A percentile compares a stretch with the other conserved stretches of the same genome.
These are phyloP conservation scores for Anthopleura xanthogrammica DNA, from an alignment of 92 coral and sea anemone species.

Conservation along the genomic window DNA sequence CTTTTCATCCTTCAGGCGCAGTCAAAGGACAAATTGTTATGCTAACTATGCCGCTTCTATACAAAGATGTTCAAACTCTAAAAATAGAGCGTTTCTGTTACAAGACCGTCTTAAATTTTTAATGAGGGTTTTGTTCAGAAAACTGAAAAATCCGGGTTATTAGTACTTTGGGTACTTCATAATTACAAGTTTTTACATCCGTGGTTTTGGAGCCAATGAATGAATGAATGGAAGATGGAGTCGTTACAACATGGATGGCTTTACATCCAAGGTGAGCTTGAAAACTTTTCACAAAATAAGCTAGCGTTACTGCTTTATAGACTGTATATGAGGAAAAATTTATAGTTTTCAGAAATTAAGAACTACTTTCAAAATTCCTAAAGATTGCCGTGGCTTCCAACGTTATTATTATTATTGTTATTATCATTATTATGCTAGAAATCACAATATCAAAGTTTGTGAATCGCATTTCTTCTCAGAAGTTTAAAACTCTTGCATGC, in stretches of 20 bases:
- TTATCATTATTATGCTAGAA: too few relatives aligned
- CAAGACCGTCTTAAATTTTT: background rate
- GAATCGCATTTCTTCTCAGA: too few relatives aligned
- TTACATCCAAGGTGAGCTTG: background rate
- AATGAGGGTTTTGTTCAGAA: background rate
- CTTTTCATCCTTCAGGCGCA: background rate
- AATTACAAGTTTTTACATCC: background rate
- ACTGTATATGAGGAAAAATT: too few relatives aligned
- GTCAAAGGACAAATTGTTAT: background rate
- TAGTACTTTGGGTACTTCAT: too few relatives aligned
- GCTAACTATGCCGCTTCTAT: background rate
- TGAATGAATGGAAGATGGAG: background rate
- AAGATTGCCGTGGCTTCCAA: too few relatives aligned
- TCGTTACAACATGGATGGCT: background rate
- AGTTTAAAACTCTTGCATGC: too few relatives aligned
- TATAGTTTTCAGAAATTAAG: too few relatives aligned
- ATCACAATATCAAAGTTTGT: too few relatives aligned
- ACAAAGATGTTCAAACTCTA: background rate
- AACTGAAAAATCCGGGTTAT: background rate
- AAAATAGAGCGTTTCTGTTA: too few relatives aligned
- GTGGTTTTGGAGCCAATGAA: background rate
- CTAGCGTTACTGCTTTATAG: background rate
- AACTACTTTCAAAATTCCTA: too few relatives aligned
- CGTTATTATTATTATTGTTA: too few relatives aligned
- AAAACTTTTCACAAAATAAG: background rate